Base-by-base conservation (phyloP, 2,888 invertebrate species). In the Lomographa bimaculata region DNA sequence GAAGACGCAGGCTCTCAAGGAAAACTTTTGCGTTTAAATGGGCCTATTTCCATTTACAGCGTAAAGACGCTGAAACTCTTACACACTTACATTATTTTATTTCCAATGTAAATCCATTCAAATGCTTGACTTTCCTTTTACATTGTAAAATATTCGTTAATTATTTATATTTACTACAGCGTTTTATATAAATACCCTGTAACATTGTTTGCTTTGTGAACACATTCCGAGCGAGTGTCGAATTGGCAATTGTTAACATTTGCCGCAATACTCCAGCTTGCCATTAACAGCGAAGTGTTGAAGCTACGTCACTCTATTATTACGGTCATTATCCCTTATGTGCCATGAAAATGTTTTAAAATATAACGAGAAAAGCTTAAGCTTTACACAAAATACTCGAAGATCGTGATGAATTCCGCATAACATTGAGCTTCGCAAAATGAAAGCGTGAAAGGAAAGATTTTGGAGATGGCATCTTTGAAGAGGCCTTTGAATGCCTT, bases 401-500 rank as follows among this genome's bases (percentile, higher is more conserved):
- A 7, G 8, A 28, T 24, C 28, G 23, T 19, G 29, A 16, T 14
- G 11, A 40, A 29, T 20, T 29, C 24, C 24, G 19, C 23, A 23
- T 10, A 34, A 34, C 23, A 11, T 23, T 24, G 27, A 34, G 14
- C 18, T 7, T 24, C 9, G 17, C 38, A 19, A 27, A 39, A 24
- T 24, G 19, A 28, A 17, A 29, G 7, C 29, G 19, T 14, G 7
- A 30, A 29, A 42, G 34, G 24, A 35, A 35, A 29, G 19, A 29
- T 24, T 33, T 28, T 4, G 16, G 6, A 34, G 25, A 41, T 36
- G 30, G 26, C 30, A 36, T 32, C 36, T 36, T n/a, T 25, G n/a
- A 29, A 29, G 9, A 19, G 5, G 29, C 40, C 30, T 42, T 36
- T 42, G 41, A 36, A 19, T 26, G 20, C 24, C 29, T 20, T 11